Conservation (phyloP, 2,888 invertebrate species). For the Platycheirus albimanus region DNA sequence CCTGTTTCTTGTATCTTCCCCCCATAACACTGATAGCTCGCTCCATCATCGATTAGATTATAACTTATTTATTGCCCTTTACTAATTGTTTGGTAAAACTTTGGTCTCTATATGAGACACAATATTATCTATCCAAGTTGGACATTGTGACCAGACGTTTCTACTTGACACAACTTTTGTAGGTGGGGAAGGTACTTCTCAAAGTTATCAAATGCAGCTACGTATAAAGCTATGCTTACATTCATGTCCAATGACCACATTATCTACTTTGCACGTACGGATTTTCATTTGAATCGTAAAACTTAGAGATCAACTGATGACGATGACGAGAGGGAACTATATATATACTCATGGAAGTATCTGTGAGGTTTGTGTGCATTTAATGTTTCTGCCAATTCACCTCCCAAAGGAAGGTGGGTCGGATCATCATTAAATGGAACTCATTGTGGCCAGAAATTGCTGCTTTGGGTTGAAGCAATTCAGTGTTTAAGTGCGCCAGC, state of each 20-base stretch:
- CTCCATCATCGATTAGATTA: conserved; percentile 41
- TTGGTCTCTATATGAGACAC: conserved; percentile 7
- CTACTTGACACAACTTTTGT: conserved; percentile 56
- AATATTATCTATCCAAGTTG: background rate
- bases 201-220: conserved; percentile 56
- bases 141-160: conserved; percentile 45
- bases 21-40: conserved; percentile 5
- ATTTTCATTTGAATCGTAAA: conserved; percentile 53
- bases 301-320: conserved; percentile 31
- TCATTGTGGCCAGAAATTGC: background rate
- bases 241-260: background rate
- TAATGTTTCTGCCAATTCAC: conserved; percentile 44
- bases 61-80: conserved; percentile 27
- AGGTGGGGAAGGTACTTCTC: conserved; percentile 42
- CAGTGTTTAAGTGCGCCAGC: conserved; percentile 21
- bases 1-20: background rate
- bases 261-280: conserved; percentile 12
- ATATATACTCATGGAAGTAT: too few species aligned
- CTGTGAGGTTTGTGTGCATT: conserved; percentile 59
- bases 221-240: background rate
- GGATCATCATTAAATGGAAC: conserved; percentile 33
- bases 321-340: background rate
- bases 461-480: background rate
- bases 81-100: conserved; percentile 34
- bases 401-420: conserved; percentile 21